Evolutionary conservation across 92 coral and sea anemone species (phyloP).

Genomic region (Epizoanthus scotinus): DNA sequence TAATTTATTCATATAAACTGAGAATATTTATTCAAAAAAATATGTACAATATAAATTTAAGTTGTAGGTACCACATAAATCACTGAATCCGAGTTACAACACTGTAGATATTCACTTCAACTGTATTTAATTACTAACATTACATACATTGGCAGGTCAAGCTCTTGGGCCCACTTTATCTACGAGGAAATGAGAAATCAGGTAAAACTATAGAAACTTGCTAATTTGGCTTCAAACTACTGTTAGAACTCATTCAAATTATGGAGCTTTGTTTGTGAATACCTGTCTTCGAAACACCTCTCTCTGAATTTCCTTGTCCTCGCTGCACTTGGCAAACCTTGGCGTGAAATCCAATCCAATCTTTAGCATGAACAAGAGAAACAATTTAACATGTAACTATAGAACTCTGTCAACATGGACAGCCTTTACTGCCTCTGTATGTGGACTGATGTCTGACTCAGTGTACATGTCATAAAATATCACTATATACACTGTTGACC

Average conservation of each 20-base stretch:
- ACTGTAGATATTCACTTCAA: no score
- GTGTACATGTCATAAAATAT: no score
- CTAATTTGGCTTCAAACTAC: no score
- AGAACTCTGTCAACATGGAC: no score
- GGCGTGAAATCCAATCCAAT: constrained; percentile 96
- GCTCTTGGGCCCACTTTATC: constrained; percentile 82
- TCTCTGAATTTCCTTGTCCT: constrained; percentile 77
- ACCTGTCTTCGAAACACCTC: constrained; percentile 92
- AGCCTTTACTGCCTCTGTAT: no score
- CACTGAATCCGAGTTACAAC: neutral
- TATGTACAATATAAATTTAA: no score
- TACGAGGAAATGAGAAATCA: constrained; percentile 25
- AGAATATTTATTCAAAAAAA: no score
- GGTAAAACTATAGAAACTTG: neutral
- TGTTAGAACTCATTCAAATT: neutral
- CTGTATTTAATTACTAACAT: neutral
- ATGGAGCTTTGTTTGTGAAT: neutral
- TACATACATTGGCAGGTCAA: constrained; percentile 95
- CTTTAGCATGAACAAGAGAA: constrained; percentile 29
- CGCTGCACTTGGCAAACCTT: constrained; percentile 71
- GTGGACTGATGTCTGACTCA: no score
- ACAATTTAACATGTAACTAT: no score
- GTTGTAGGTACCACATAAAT: no score
- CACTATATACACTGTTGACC: no score
- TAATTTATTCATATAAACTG: no score